Evolutionary conservation across 2,113 vertebrate species (phyloP).

Genomic region (Rhinolophus sinicus): DNA sequence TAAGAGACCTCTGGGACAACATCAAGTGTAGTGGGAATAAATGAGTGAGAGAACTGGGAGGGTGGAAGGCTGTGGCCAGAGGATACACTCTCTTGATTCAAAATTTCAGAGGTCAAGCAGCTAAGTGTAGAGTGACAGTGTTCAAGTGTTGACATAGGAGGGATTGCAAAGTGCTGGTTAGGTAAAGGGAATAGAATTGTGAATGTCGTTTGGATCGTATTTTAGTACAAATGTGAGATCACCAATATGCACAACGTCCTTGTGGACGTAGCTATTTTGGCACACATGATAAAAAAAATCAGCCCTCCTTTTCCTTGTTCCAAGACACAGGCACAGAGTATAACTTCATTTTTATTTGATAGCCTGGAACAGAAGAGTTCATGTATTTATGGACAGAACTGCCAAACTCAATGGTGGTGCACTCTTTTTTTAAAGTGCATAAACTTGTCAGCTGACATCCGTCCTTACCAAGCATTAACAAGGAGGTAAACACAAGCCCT

Average conservation of each 20-base stretch:
- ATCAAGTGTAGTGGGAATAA: background rate
- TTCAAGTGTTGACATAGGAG: background rate
- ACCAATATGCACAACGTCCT: background rate
- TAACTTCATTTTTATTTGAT: background rate
- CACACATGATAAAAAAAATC: background rate
- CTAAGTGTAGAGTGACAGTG: background rate
- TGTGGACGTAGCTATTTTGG: too few species aligned
- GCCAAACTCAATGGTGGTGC: background rate
- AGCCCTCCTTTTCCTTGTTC: background rate
- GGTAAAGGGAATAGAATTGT: background rate
- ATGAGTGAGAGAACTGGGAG: background rate
- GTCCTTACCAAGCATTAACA: background rate
- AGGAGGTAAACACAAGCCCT: background rate
- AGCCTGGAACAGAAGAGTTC: background rate
- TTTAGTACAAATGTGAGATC: background rate
- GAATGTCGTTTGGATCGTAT: background rate
- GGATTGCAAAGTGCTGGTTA: background rate
- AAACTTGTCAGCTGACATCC: background rate
- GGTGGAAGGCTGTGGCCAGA: background rate
- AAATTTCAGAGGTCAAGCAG: too few species aligned
- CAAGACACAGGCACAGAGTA: background rate
- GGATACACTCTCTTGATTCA: background rate
- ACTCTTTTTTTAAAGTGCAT: background rate
- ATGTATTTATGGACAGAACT: background rate
- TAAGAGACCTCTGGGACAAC: too few species aligned